Conservation (phyloP, 2,797 vertebrate genomes). For the Intellagama lesueurii region DNA sequence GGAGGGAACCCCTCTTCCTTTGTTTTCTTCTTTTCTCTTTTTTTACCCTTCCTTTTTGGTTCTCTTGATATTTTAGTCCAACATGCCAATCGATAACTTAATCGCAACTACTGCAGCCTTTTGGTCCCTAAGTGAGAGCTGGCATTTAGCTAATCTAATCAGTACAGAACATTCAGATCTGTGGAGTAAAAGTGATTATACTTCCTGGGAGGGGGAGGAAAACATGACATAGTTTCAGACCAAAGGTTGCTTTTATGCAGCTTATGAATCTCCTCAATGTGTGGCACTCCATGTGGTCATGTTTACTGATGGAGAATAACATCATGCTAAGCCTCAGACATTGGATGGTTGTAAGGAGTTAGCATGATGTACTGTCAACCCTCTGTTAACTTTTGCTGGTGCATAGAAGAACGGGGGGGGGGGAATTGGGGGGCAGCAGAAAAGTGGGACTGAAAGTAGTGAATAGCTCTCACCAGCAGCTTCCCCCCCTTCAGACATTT, state of each 20-base stretch:
- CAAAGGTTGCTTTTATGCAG: constrained; percentile 34
- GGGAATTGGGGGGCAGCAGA: background rate
- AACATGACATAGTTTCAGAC: constrained; percentile 46
- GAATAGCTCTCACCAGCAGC: too few species aligned
- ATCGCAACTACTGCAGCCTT: constrained; percentile 47
- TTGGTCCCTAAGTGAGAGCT: constrained; percentile 58
- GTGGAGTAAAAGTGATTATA: constrained; percentile 53
- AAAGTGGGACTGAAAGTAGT: background rate
- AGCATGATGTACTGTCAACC: background rate
- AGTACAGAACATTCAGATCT: constrained; percentile 49
- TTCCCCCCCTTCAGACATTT: too few species aligned
- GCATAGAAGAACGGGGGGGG: background rate
- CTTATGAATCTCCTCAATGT: constrained; percentile 5
- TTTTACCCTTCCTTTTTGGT: background rate
- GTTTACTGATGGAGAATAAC: constrained; percentile 48
- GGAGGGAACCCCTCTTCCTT: background rate
- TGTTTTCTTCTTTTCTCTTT: background rate
- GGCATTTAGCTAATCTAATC: constrained; percentile 66
- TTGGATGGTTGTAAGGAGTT: background rate
- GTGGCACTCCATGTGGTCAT: constrained; percentile 43
- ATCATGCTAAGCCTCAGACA: background rate
- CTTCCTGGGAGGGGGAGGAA: constrained; percentile 36
- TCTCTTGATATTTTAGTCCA: constrained; percentile 60
- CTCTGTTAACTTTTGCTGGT: background rate
- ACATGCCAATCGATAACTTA: constrained; percentile 60